Evolutionary conservation across 1,140 invertebrate genomes (phyloP), one percentile per base, ranked within the genome.

Genomic region (Leptonema lineaticorne): DNA sequence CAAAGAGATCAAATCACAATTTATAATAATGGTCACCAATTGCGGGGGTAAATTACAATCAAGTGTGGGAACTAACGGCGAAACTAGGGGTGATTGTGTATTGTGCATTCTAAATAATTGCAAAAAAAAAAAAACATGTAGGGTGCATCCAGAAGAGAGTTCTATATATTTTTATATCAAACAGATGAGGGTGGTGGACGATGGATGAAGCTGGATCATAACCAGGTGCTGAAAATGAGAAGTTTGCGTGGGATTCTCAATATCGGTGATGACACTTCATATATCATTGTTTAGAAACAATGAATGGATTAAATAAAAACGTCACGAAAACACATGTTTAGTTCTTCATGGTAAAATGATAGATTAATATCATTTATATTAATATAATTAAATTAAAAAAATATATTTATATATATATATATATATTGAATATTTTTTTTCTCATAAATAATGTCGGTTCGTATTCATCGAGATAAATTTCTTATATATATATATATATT

Each of bases 41-140:
- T 53, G 50, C 14, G 50, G 50, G 30, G 50, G 50, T 53, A 53
- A 7, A 24, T 53, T 53, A 22, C 50, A 53, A 20, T 24, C 50
- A 53, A 53, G 50, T 53, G 50, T 53, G 50, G 50, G 50, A 53
- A 53, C 50, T 2, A 53, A 4, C 50, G 27, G 14, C 11, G 22
- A 48, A 26, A n/a, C n/a, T n/a, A n/a, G n/a, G n/a, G n/a, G n/a
- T n/a, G n/a, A n/a, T n/a, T n/a, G n/a, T 53, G 20, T 24, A 24
- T 24, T 26, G 9, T 8, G 3, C 24, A 53, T 4, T 24, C 50
- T 53, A 24, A 20, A 24, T 24, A 53, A 53, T 53, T 53, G 50
- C 50, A 24, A 53, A 53, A n/a, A n/a, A n/a, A n/a, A n/a, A n/a
- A n/a, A n/a, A n/a, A 53, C 14, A 9, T 24, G 22, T 26, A 24